These are phyloP conservation scores for Raphicerus campestris DNA, from an alignment of 2,113 vertebrate genomes.

Conservation along the genomic window DNA sequence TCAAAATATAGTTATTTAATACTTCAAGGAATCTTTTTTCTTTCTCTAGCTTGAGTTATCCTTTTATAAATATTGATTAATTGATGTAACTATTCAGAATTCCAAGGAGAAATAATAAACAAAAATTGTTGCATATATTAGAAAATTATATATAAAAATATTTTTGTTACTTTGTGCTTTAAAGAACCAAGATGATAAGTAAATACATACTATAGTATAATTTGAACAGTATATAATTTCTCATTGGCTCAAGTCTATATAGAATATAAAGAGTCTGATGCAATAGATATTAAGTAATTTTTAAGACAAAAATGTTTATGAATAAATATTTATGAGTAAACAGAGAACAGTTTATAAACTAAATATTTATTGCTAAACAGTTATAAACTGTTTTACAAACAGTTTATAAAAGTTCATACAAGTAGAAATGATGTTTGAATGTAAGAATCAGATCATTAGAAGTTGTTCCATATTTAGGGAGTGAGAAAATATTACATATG, in stretches of 20 bases:
- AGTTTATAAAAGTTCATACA: neutral
- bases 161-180: neutral
- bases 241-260: neutral
- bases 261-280: neutral
- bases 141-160: neutral
- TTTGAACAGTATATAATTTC: neutral
- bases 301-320: neutral
- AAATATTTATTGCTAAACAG: neutral
- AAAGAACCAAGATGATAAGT: neutral
- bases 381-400: neutral
- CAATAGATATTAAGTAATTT: neutral
- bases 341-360: neutral
- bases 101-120: neutral
- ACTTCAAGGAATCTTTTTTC: neutral
- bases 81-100: neutral
- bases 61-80: neutral
- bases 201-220: neutral
- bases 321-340: neutral
- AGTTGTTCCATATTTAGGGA: neutral
- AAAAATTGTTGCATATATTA: neutral
- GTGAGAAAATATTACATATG: constrained; percentile 44
- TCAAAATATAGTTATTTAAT: neutral
- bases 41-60: neutral
- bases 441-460: neutral
- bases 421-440: constrained; percentile 17